Conservation (phyloP, 2,888 invertebrate species). For the Hyposoter dolosus region DNA sequence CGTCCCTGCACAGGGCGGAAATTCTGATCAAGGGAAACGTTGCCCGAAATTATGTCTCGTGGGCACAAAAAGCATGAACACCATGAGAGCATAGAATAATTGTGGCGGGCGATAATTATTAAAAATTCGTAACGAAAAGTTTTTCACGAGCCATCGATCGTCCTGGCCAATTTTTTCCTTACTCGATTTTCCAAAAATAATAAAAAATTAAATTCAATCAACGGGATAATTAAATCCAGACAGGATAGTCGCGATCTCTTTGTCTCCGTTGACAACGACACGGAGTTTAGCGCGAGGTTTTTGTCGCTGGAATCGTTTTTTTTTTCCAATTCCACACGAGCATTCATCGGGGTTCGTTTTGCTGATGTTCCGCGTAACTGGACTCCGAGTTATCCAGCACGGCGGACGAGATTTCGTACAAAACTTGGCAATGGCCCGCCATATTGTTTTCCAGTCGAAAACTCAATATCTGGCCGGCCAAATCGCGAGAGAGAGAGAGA, state of each 20-base stretch:
- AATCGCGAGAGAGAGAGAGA: not conserved
- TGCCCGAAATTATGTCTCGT: conserved; percentile 20
- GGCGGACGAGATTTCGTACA: conserved; percentile 11
- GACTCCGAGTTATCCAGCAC: conserved; percentile 14
- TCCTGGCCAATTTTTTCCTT: not conserved
- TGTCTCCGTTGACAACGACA: conserved; percentile 77
- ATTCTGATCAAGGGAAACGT: conserved; percentile 8
- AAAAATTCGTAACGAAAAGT: not conserved
- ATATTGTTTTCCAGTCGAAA: conserved; percentile 40
- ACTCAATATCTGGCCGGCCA: conserved; percentile 35
- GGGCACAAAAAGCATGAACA: not conserved
- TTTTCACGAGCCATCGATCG: not conserved
- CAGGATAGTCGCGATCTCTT: conserved; percentile 10
- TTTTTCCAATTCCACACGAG: conserved; percentile 46
- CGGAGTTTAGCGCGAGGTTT: conserved; percentile 80
- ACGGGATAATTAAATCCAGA: conserved; percentile 17
- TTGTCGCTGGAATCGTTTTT: conserved; percentile 76
- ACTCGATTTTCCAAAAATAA: not conserved
- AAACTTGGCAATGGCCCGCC: conserved; percentile 21
- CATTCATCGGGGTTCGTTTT: conserved; percentile 34
- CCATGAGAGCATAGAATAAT: not conserved
- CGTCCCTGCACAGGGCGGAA: conserved; percentile 18
- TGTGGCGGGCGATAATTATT: not conserved
- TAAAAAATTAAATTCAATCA: not conserved
- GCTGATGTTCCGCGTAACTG: conserved; percentile 45